phyloP scores from a whole-genome alignment of 2,888 invertebrate species.

The Melolontha melolontha region DNA sequence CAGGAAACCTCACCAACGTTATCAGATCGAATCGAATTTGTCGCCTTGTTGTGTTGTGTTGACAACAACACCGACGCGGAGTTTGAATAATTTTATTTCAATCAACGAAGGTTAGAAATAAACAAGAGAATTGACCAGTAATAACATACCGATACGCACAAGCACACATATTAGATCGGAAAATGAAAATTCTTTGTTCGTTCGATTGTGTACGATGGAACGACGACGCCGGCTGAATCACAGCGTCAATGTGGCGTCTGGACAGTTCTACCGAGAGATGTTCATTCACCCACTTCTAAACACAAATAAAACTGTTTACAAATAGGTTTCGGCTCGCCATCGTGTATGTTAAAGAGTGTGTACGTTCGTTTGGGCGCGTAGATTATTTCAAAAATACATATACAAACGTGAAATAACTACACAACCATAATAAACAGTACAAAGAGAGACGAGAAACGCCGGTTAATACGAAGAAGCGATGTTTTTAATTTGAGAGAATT shows the following conservation, averaged over 20 bases:
- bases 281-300: conserved; percentile 22
- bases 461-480: conserved; percentile 2
- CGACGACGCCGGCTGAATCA: conserved; percentile 22
- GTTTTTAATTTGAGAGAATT: not conserved
- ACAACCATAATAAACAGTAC: conserved; percentile 2
- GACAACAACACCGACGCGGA: conserved; percentile 3
- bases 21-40: conserved; percentile 27
- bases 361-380: not conserved
- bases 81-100: conserved; percentile 19
- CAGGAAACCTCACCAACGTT: conserved; percentile 46
- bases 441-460: not conserved
- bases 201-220: not conserved
- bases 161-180: not conserved
- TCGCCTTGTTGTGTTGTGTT: conserved; percentile 11
- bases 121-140: too few relatives aligned
- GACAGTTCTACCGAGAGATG: conserved; percentile 5
- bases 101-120: conserved; percentile 13
- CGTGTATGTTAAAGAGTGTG: too few relatives aligned
- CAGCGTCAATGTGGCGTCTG: conserved; percentile 27
- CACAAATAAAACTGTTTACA: conserved; percentile 3
- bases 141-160: not conserved
- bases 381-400: too few relatives aligned
- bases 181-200: conserved; percentile 17
- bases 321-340: not conserved
- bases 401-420: too few relatives aligned